A percentile compares a stretch with the other conserved stretches of the same genome.
phyloP scores from a whole-genome alignment of 1,140 invertebrate genomes.

The Trichomalopsis sarcophagae region DNA sequence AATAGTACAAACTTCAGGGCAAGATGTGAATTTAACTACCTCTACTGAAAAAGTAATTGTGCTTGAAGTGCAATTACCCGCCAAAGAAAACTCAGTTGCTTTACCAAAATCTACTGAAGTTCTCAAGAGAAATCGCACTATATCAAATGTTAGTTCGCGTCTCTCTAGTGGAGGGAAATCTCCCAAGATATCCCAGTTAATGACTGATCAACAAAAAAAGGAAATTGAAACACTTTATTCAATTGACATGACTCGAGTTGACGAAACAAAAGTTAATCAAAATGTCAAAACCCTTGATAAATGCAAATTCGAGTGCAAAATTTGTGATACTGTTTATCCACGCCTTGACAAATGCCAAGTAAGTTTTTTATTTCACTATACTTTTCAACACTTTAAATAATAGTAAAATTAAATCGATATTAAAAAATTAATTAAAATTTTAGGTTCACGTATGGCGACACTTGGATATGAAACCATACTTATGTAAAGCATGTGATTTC shows the following conservation, averaged over 20 bases:
- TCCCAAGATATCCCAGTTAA: slow-evolving; percentile 63
- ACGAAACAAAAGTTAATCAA: slow-evolving; percentile 54
- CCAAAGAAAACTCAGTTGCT: slow-evolving; percentile 17
- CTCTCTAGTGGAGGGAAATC: slow-evolving; percentile 24
- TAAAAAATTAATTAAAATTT: neutral
- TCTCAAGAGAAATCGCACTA: slow-evolving; percentile 17
- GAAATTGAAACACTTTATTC: slow-evolving; percentile 60
- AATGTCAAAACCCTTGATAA: slow-evolving; percentile 56
- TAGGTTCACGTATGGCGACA: slow-evolving; percentile 67
- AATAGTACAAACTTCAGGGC: slow-evolving; percentile 11
- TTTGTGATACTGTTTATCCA: slow-evolving; percentile 58
- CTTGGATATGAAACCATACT: slow-evolving; percentile 67
- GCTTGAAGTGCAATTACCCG: slow-evolving; percentile 48
- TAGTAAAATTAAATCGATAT: neutral
- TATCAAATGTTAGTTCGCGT: slow-evolving; percentile 10
- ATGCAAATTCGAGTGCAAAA: slow-evolving; percentile 59
- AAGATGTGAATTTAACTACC: slow-evolving; percentile 6
- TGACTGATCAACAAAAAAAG: slow-evolving; percentile 62
- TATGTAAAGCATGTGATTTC: slow-evolving; percentile 72
- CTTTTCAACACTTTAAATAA: neutral
- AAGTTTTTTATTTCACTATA: slow-evolving; percentile 24
- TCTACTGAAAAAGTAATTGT: slow-evolving; percentile 41
- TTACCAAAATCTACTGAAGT: neutral
- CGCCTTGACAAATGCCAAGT: slow-evolving; percentile 64
- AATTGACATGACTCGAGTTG: slow-evolving; percentile 58